Conservation (phyloP, 2,113 vertebrate genomes). For the Peromyscus maniculatus region DNA sequence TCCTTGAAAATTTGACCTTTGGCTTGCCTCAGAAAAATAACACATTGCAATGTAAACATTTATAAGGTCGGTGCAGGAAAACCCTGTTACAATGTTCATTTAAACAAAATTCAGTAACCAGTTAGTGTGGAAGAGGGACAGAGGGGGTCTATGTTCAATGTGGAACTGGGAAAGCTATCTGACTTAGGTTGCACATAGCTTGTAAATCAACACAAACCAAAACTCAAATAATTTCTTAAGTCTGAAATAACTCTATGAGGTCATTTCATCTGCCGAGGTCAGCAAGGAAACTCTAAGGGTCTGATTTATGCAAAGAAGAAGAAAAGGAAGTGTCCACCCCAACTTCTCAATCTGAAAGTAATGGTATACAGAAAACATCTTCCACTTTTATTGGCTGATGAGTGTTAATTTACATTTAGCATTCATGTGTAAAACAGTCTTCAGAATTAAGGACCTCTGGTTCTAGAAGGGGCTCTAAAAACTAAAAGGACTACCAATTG, state of each 20-base stretch:
- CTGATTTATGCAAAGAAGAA: constrained; percentile 28
- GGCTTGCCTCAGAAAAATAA: constrained; percentile 88
- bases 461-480: constrained; percentile 61
- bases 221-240: constrained; percentile 18
- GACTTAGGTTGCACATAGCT: constrained; percentile 79
- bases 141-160: constrained; percentile 77
- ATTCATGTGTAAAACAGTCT: constrained; percentile 33
- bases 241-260: constrained; percentile 78
- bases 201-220: constrained; percentile 82
- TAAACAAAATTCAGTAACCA: constrained; percentile 84
- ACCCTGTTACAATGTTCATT: constrained; percentile 86
- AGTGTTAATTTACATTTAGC: constrained; percentile 45
- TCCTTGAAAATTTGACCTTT: constrained; percentile 89
- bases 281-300: constrained; percentile 73
- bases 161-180: constrained; percentile 80
- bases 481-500: constrained; percentile 12
- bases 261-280: constrained; percentile 82
- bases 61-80: constrained; percentile 86
- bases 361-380: constrained; percentile 63
- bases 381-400: constrained; percentile 66
- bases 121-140: constrained; percentile 72
- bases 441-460: constrained; percentile 54
- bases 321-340: constrained; percentile 72
- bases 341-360: constrained; percentile 78
- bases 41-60: constrained; percentile 89